phyloP scores from a whole-genome alignment of 2,797 vertebrate genomes.

The Malacoctenus gilli region DNA sequence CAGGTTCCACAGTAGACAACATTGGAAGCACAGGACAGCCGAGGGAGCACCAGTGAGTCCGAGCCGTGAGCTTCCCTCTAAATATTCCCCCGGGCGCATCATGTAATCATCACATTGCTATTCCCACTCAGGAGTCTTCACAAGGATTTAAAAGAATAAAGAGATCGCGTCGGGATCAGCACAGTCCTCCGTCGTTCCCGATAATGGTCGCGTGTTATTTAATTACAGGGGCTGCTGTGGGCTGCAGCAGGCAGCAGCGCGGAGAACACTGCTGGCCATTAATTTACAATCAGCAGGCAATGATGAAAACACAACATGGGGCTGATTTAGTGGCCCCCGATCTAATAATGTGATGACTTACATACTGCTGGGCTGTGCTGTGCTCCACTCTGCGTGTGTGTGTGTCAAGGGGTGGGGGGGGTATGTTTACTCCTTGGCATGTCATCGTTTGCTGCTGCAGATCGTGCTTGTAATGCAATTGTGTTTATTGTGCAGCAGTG shows the following conservation, averaged over 20 bases:
- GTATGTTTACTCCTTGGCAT: slow-evolving; percentile 25
- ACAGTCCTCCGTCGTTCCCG: slow-evolving; percentile 6
- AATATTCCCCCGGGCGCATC: slow-evolving; percentile 20
- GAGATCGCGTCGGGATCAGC: slow-evolving; percentile 11
- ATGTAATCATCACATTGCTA: slow-evolving; percentile 48
- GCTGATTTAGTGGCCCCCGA: slow-evolving; percentile 68
- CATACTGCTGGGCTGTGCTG: slow-evolving; percentile 20
- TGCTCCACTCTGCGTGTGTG: not conserved
- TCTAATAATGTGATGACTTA: slow-evolving; percentile 58
- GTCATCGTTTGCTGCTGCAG: slow-evolving; percentile 23
- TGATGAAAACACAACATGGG: slow-evolving; percentile 73
- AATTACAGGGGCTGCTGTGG: slow-evolving; percentile 43
- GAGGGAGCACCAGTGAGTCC: slow-evolving; percentile 10
- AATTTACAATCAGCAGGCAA: slow-evolving; percentile 65
- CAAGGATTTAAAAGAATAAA: slow-evolving; percentile 39
- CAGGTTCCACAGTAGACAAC: not conserved
- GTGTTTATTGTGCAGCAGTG: slow-evolving; percentile 47
- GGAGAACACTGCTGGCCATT: slow-evolving; percentile 55
- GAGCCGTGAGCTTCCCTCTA: slow-evolving; percentile 3
- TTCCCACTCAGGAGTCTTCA: slow-evolving; percentile 38
- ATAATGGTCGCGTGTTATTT: slow-evolving; percentile 44
- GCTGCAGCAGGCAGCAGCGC: slow-evolving; percentile 27
- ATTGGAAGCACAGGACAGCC: slow-evolving; percentile 6
- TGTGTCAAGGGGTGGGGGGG: slow-evolving; percentile 7
- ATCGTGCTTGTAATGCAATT: slow-evolving; percentile 45